Base-by-base conservation (phyloP, 2,113 vertebrate genomes). In the Barnardius zonarius region DNA sequence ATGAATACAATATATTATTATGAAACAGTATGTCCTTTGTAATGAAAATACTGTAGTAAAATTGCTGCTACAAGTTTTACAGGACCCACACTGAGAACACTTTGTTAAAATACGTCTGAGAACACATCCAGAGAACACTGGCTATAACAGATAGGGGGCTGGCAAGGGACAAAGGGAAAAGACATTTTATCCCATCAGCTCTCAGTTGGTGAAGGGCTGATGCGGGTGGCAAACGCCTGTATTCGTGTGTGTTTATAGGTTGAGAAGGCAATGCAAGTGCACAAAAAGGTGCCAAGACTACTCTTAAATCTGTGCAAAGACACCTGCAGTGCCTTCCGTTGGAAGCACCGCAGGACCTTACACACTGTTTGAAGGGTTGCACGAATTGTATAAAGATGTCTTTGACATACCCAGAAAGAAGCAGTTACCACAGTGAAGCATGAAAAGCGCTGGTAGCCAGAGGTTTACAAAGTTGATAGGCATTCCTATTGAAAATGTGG, bases 1-100 rank as follows among this genome's bases (percentile, higher is more conserved):
- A 97, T 55, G 96, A 94, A 97, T 92, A 96, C 28, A 94, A 87
- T 84, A 68, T 66, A 81, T 95, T 90, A 95, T 78, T 81, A 96
- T 96, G 64, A 92, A 96, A 97, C 86, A 55, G 22, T 66, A 83
- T 95, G 72, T 74, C 43, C 91, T 96, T 95, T 94, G 63, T 93
- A 72, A 88, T 93, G 93, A 86, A 96, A 97, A 96, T 93, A 94
- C 39, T 43, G 67, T 63, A 86, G 86, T 91, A 85, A 96, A 93
- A 91, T 49, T 93, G 75, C 85, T 96, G 83, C 39, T 43, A 78
- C 1, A 46, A 86, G 27, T 97, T 94, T 94, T 70, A 84, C 84
- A 96, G 94, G 66, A 79, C 52, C 76, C 91, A 89, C 44, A 96
- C 44, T 95, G 92, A 94, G 51, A 96, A 39, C 43, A 27, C 39